Evolutionary conservation across 2,888 invertebrate species (phyloP), one percentile per base, ranked within the genome.

Genomic region (Leuctra nigra): DNA sequence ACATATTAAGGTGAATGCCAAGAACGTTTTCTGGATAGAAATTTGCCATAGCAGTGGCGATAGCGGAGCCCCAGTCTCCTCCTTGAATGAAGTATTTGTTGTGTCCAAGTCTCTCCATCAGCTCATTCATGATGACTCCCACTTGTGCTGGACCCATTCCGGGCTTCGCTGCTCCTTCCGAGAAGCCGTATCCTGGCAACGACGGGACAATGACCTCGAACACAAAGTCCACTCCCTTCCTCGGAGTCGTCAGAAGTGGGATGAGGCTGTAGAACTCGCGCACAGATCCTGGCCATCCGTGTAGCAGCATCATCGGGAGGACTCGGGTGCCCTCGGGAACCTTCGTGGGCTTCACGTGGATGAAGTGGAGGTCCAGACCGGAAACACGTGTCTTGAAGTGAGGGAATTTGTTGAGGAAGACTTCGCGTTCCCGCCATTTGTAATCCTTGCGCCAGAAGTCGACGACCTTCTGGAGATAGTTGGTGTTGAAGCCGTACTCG

Each of bases 261-360:
- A 89, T 82, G 16, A 87, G 69, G 55, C 85, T 84, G 66, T 87
- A 85, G 69, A 90, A 91, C 70, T 92, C 91, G 3, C 84, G 77
- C 1, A 91, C 71, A 0, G 87, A 87, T 1, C 91, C 88, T 0
- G 92, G 93, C 92, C 92, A 92, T 20, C 92, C 91, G 64, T 92
- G 91, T 14, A 87, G 68, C 46, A 93, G 57, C 2, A 92, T 68
- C 9, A 93, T 61, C 0, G 91, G 89, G 1, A 84, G 63, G 1
- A 81, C 76, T 64, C 72, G 72, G 54, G 55, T 67, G 60, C 72
- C 69, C 61, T 73, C 72, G 25, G 68, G 64, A 55, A 70, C 41
- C 72, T 72, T 62, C 67, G 65, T 74, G 0, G 86, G 85, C 64
- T 81, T 82, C 0, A 79, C 79, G 65, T 83, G 87, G 53, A 90